Evolutionary conservation across 1,140 invertebrate genomes (phyloP), one percentile per base, ranked within the genome.

Genomic region (Chironomus striatipennis): DNA sequence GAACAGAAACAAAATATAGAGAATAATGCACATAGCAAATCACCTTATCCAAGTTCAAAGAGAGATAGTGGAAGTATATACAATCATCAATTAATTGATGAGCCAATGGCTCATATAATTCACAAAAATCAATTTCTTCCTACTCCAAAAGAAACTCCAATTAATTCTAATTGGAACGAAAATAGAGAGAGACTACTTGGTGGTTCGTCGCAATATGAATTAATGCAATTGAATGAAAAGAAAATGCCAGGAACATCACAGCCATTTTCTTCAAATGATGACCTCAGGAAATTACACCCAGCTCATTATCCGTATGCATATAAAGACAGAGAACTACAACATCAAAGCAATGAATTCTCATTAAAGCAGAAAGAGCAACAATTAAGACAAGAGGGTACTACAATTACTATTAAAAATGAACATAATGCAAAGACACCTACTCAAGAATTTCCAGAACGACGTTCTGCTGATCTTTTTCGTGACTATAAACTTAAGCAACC

Each of bases 21-120:
- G 5, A 34, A 5, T 34, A 34, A 34, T 34, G 24, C 24, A 34
- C 24, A 34, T 21, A 34, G 67, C 4, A 64, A 73, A 42, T 24
- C 73, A n/a, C 73, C 75, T 4, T 73, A 75, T 73, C n/a, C 7
- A 75, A 42, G 15, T 73, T 57, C n/a, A 12, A 57, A 75, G 24
- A 20, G 43, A 70, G 74, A 57, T 24, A 21, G 57, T 21, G 42
- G 4, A 9, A 74, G 57, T 74, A 17, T 18, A 15, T 70, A 65
- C 12, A 43, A 74, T 57, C 73, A 74, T 1, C 18, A 43, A 47
- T 5, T 17, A n/a, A 64, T 70, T 7, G 74, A 74, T 7, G 67
- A 73, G 47, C 74, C 74, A 43, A 75, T 24, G 17, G 67, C 70
- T 2, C 74, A 73, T 75, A 17, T 73, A 6, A 75, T 73, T 18